A percentile compares a stretch with the other conserved stretches of the same genome.
Evolutionary conservation across 1,140 invertebrate genomes (phyloP).

Genomic region (Batillaria attramentaria): DNA sequence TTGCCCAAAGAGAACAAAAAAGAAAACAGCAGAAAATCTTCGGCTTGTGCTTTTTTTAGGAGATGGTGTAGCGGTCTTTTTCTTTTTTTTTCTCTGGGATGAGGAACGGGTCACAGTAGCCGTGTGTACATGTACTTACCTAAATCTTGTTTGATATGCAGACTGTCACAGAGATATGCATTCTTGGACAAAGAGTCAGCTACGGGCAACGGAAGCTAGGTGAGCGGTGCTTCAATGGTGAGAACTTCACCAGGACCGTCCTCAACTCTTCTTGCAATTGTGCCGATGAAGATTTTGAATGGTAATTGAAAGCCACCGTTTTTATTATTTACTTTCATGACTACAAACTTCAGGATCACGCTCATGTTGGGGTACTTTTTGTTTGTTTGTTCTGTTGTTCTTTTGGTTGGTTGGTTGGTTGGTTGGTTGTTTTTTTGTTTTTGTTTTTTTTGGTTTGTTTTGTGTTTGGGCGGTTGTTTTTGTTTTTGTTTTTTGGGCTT

Average conservation of each 20-base stretch:
- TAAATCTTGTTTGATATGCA: background rate
- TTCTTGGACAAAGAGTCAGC: background rate
- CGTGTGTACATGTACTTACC: background rate
- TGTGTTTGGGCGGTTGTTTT: no score
- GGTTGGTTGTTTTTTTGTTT: background rate
- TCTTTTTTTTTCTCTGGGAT: no score
- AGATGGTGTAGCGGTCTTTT: background rate
- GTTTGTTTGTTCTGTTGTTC: background rate
- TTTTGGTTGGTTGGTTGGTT: background rate
- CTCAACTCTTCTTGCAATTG: background rate
- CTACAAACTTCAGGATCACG: background rate
- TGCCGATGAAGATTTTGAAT: slow-evolving; percentile 10
- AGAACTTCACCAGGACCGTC: background rate
- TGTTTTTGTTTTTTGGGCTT: no score
- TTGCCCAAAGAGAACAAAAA: no score
- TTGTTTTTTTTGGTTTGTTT: background rate
- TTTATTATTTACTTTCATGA: background rate
- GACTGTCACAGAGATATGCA: background rate
- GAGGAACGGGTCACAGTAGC: no score
- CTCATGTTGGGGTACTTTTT: background rate
- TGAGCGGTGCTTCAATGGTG: slow-evolving; percentile 1
- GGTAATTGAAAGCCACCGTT: background rate
- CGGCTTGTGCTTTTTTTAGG: background rate
- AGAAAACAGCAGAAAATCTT: no score
- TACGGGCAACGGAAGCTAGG: background rate